Base-by-base conservation (phyloP, 2,888 invertebrate genomes). In the Ennomos quercinarius region DNA sequence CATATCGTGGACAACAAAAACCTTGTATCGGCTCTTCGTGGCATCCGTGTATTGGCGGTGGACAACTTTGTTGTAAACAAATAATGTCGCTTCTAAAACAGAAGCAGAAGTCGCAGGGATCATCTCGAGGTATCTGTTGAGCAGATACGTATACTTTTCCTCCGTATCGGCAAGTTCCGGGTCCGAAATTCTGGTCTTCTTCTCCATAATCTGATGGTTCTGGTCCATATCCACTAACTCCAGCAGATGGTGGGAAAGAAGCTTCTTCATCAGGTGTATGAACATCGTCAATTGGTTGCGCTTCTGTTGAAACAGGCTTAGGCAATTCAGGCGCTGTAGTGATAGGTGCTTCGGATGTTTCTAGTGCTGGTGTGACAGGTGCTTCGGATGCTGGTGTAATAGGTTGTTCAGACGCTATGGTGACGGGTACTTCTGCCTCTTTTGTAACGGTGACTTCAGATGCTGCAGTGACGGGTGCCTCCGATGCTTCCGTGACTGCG, bases 81-180 rank as follows among this genome's bases (percentile, higher is more conserved):
- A 98, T 98, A 74, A 98, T 98, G 81, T 98, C 98, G 83, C 98
- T 97, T 86, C 98, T 95, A 94, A 98, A 98, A 93, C 98, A 98
- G 95, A 98, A 98, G 89, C 98, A 98, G 93, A 98, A 98, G 83
- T 98, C 98, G 84, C 98, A 98, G 27, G 98, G 98, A 91, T 98
- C 98, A 73, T 98, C 97, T 72, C 98, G 94, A 41, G 98, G 98
- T 77, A 98, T 98, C 91, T 98, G 98, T 89, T 98, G 98, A 1
- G 98, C 98, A 1, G 98, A 98, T 42, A 98, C 97, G 84, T 97
- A 98, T 47, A 98, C 95, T 89, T 97, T 97, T 73, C 98, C 98
- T 58, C 97, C 97, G 75, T 98, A 98, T 74, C 98, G 94, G 78
- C 98, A 98, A 49, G 98, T 98, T 70, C 98, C 98, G 11, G 97